These are phyloP conservation scores for Sarcophaga caerulescens DNA, from an alignment of 2,888 invertebrate genomes.

Conservation along the genomic window DNA sequence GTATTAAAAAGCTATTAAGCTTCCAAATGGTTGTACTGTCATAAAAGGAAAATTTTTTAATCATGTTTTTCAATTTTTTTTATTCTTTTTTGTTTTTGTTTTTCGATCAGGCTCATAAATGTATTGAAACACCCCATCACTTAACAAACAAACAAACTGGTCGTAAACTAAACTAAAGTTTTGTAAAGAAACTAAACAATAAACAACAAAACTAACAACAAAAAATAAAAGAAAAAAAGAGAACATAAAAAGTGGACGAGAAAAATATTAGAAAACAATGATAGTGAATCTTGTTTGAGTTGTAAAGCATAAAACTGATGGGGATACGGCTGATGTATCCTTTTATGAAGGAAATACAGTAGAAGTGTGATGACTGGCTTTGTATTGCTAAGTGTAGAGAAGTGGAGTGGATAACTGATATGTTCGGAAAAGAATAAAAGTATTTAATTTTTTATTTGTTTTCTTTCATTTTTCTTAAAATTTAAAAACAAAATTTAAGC, in stretches of 20 bases:
- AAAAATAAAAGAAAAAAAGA: neutral
- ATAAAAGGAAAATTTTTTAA: constrained; percentile 7
- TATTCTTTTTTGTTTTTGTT: neutral
- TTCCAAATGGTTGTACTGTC: neutral
- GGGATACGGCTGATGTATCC: neutral
- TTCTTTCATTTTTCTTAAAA: too few species aligned
- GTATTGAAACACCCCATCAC: neutral
- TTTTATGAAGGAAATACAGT: neutral
- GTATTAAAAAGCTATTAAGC: constrained; percentile 35
- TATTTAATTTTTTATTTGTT: too few species aligned
- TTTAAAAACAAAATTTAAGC: too few species aligned
- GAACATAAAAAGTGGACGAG: neutral
- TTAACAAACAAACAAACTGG: neutral
- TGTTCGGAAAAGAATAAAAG: too few species aligned
- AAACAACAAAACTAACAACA: neutral
- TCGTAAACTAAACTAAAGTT: constrained; percentile 17
- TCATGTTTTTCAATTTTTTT: neutral
- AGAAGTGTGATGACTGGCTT: neutral
- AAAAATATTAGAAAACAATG: neutral
- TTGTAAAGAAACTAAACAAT: neutral
- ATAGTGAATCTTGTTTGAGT: neutral
- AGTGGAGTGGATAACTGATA: too few species aligned
- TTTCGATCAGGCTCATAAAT: constrained; percentile 6
- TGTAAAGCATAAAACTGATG: constrained; percentile 9
- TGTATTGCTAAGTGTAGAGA: too few species aligned